Percentiles rank a stretch among this genome's conserved stretches.
These are phyloP conservation scores for Anarhynchus alexandrinus DNA, from an alignment of 2,113 vertebrate genomes.

Conservation along the genomic window DNA sequence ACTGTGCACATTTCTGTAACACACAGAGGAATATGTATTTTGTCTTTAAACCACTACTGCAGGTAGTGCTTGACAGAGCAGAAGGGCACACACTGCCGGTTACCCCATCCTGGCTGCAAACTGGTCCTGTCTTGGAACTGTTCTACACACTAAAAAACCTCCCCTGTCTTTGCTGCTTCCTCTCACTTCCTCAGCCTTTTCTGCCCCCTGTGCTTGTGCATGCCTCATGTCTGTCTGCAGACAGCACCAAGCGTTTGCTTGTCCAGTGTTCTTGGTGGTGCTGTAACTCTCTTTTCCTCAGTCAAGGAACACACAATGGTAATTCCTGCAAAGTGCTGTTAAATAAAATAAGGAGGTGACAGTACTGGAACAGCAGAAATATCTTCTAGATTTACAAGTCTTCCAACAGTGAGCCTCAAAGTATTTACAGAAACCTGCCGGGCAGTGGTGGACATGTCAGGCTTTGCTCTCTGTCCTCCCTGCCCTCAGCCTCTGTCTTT, in stretches of 20 bases:
- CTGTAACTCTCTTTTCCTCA: neutral
- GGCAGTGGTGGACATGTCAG: neutral
- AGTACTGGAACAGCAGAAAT: neutral
- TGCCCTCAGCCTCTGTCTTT: neutral
- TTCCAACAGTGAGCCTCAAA: neutral
- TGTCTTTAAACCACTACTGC: neutral
- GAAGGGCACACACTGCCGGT: rapidly evolving
- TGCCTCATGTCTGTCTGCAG: neutral
- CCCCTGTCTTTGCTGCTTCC: neutral
- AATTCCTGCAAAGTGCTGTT: neutral
- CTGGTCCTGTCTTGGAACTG: neutral
- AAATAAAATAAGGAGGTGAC: neutral
- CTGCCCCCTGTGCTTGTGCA: neutral
- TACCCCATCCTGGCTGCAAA: neutral
- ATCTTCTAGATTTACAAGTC: rapidly evolving
- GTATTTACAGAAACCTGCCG: neutral
- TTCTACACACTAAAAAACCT: neutral
- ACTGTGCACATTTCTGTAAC: rapidly evolving
- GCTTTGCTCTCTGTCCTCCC: neutral
- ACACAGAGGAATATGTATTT: rapidly evolving
- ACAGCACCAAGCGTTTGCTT: neutral
- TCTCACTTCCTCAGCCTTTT: neutral
- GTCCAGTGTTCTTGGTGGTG: rapidly evolving
- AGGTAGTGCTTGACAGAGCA: neutral
- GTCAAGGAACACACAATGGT: neutral